Base-by-base conservation (phyloP, 2,888 invertebrate species). In the Xanthia togata region DNA sequence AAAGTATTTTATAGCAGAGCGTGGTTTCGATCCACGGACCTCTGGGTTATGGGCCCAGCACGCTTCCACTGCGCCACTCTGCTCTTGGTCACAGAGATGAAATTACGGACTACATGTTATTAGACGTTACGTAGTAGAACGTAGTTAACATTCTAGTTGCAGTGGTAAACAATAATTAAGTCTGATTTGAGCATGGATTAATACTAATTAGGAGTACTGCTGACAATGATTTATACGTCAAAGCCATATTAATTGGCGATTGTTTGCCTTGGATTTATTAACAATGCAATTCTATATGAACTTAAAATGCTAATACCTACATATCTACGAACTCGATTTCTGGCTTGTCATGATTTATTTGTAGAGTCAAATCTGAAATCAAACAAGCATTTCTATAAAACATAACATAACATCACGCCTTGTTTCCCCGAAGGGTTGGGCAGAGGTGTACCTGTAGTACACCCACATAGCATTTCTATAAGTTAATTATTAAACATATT, bases 21-120 rank as follows among this genome's bases (percentile, higher is more conserved):
- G 97, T 98, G 98, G 98, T 98, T 98, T 98, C 98, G 98, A 98
- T 98, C 98, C 98, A 98, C 98, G 98, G 98, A 98, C 98, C 98
- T 98, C 98, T 98, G 98, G 97, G 98, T 98, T 98, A 98, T 98
- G 98, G 98, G 98, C 97, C 98, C 97, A 98, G 97, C 98, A 98
- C 98, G 98, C 97, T 97, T 97, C 98, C 98, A 97, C 97, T 98
- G 98, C 98, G 97, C 97, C 97, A 98, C 97, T 97, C 97, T 97
- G 97, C 97, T 97, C 91, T 90, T 91, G 79, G n/a, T n/a, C n/a
- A n/a, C n/a, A n/a, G n/a, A n/a, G n/a, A n/a, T 14, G 79, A 87
- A 88, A 88, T 88, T 81, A 78, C 26, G 17, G 47, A 75, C 0
- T 65, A 70, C 0, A 31, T 85, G 57, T 9, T 50, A 44, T 41